Evolutionary conservation across 1,140 invertebrate species (phyloP).

Genomic region (Daktulosphaira vitifoliae): DNA sequence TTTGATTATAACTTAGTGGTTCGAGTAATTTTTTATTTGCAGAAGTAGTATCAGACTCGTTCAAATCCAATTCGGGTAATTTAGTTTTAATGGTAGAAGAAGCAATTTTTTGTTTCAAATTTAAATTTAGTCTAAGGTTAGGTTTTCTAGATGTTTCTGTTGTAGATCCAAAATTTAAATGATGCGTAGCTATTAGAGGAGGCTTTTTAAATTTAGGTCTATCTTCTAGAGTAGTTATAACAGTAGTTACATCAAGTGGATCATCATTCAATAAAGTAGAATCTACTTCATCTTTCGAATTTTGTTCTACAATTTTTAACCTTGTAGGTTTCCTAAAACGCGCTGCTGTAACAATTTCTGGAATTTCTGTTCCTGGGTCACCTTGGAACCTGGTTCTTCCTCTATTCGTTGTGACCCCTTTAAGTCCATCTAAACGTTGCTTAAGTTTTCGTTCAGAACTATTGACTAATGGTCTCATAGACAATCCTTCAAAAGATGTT

Average conservation of each 20-base stretch:
- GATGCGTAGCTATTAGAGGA: conserved; percentile 13
- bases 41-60: background rate
- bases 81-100: conserved; percentile 15
- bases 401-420: conserved; percentile 22
- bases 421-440: conserved; percentile 14
- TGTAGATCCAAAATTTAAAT: conserved; percentile 20
- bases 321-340: conserved; percentile 11
- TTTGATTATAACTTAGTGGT: background rate
- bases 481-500: background rate
- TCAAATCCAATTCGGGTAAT: background rate
- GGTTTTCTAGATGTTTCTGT: conserved; percentile 18
- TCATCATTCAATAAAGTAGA: background rate
- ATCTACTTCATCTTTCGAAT: background rate
- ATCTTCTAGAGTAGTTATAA: background rate
- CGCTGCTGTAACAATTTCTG: background rate
- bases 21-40: background rate
- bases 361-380: conserved; percentile 12
- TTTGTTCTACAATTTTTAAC: conserved; percentile 4
- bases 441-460: conserved; percentile 18
- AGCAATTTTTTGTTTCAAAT: conserved; percentile 26
- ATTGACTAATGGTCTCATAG: background rate
- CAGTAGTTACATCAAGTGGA: conserved; percentile 1
- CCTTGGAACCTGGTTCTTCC: conserved; percentile 11
- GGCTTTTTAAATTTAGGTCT: conserved; percentile 25
- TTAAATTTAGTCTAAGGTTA: conserved; percentile 10